Evolutionary conservation across 2,113 vertebrate genomes (phyloP).

Genomic region (Nothoprocta pentlandii): DNA sequence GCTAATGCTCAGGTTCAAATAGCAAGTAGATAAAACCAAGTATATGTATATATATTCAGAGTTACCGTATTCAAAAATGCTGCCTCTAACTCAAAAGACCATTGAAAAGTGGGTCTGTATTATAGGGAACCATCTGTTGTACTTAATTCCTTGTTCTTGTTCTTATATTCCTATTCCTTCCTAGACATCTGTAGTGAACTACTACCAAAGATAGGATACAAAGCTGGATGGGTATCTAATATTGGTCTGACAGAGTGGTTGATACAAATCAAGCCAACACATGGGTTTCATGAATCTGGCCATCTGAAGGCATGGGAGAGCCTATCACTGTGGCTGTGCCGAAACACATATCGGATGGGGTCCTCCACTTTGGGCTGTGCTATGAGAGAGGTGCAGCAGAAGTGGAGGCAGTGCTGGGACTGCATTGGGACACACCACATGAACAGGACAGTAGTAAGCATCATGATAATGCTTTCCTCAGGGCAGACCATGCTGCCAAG

Average conservation of each 20-base stretch:
- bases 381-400: background rate
- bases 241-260: background rate
- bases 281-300: background rate
- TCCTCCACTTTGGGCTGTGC: background rate
- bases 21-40: background rate
- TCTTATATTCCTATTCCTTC: background rate
- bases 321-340: background rate
- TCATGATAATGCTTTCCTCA: background rate
- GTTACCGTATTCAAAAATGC: background rate
- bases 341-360: background rate
- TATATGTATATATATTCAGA: background rate
- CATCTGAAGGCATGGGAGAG: background rate
- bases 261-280: background rate
- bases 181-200: background rate
- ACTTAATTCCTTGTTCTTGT: background rate
- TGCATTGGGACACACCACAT: background rate
- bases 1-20: background rate
- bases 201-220: no score
- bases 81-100: background rate
- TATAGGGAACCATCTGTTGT: background rate
- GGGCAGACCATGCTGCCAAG: background rate
- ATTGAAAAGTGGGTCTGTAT: background rate
- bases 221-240: fast-evolving
- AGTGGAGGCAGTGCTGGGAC: background rate
- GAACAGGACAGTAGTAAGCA: background rate